These are phyloP conservation scores for Botrylloides violaceus DNA, from an alignment of 23 tunicate species.

Conservation along the genomic window DNA sequence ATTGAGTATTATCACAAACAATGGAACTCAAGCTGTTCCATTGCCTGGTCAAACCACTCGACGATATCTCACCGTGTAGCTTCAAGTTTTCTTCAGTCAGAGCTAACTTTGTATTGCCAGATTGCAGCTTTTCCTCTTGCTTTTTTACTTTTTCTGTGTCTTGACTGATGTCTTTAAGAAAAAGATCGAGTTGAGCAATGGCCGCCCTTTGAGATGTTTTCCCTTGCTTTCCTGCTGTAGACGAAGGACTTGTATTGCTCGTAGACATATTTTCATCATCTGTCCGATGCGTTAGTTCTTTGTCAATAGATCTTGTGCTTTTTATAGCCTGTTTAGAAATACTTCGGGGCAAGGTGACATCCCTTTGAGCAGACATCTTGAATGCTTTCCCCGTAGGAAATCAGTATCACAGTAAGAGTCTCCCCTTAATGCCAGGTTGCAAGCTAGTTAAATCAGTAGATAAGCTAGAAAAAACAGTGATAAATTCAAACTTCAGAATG, in stretches of 20 bases:
- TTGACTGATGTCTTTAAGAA: slow-evolving; percentile 13
- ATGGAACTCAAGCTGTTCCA: slow-evolving; percentile 9
- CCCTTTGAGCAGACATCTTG: too few species aligned
- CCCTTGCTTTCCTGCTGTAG: slow-evolving; percentile 9
- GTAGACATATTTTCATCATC: too few species aligned
- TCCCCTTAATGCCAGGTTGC: too few species aligned
- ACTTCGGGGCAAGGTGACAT: too few species aligned
- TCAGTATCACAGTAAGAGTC: too few species aligned
- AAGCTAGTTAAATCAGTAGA: too few species aligned
- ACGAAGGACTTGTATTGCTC: not conserved
- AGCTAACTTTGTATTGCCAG: not conserved
- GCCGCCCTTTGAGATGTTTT: not conserved
- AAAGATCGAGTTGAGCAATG: slow-evolving; percentile 14
- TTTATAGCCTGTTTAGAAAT: too few species aligned
- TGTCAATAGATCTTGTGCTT: too few species aligned
- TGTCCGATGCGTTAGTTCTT: too few species aligned
- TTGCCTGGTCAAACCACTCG: not conserved
- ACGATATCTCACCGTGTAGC: not conserved
- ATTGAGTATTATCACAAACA: not conserved
- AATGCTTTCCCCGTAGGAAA: too few species aligned
- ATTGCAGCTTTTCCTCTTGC: slow-evolving; percentile 9
- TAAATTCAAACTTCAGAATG: too few species aligned
- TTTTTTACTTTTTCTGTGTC: slow-evolving; percentile 11
- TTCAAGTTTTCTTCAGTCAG: not conserved
- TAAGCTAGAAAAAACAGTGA: too few species aligned